Evolutionary conservation across 1,140 invertebrate species (phyloP), one percentile per base, ranked within the genome.

Genomic region (Whitmania pigra): DNA sequence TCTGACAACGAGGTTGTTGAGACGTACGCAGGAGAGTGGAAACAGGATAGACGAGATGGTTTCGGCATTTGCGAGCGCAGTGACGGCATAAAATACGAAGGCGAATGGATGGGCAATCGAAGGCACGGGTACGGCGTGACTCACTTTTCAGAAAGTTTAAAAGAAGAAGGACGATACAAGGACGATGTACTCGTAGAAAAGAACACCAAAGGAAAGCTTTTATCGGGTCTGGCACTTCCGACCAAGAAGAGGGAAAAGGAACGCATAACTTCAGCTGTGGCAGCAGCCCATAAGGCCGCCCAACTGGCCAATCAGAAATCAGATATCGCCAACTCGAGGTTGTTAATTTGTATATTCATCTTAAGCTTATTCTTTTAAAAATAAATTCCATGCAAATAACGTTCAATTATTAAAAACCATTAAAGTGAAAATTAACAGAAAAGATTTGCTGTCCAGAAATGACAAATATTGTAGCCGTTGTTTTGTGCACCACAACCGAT

Each of bases 81-180:
- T 60, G 97, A 99, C 81, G 96, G 96, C 17, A 86, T 99, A 27
- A 90, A 87, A 76, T 97, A 97, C 83, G 93, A 96, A 80, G 96
- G 97, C n/a, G 96, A 99, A 81, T 99, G 97, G 97, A 93, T 94
- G 81, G 93, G 92, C 80, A 99, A 99, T 84, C 93, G 93, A 76
- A 99, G 99, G 82, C 97, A 99, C 80, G 97, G 97, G 25, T 99
- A 98, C 82, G 97, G 97, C n/a, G 93, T 98, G 9, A 99, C 97
- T 0, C 96, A 90, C 5, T 94, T 97, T 79, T 89, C 91, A 74
- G 95, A 99, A 79, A 93, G 93, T 5, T 90, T 88, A 22, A 89
- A 89, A 76, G 95, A 99, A 81, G 94, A 97, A 80, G 95, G 96
- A 70, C 98, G 98, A 86, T 99, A 99, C 85, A 97, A 97, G 84